Evolutionary conservation across 1,140 invertebrate genomes (phyloP), one percentile per base, ranked within the genome.

Genomic region (Lithobius niger): DNA sequence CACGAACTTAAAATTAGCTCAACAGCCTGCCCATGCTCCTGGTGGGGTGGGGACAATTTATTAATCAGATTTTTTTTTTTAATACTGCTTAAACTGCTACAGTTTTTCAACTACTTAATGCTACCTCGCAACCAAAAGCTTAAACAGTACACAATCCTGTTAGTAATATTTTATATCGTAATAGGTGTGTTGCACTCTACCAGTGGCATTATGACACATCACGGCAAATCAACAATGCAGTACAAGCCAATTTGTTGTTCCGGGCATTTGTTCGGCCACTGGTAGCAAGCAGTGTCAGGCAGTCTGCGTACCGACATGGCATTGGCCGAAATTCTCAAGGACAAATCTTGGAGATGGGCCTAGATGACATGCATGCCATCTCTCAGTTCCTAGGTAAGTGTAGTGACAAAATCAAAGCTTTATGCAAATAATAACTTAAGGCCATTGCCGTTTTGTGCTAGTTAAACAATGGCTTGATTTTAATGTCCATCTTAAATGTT

Each of bases 371-470:
- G 3, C 3, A 26, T 21, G 36, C 53, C 3, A 4, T 54, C n/a
- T 54, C 53, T 18, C 10, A 22, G 3, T 54, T 54, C 26, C 21
- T 54, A 18, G 53, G 53, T 45, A 10, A 36, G n/a, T n/a, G n/a
- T n/a, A n/a, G n/a, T n/a, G n/a, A n/a, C n/a, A n/a, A n/a, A n/a
- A n/a, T n/a, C n/a, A n/a, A n/a, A n/a, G n/a, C n/a, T n/a, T n/a
- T n/a, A n/a, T n/a, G n/a, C n/a, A n/a, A n/a, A n/a, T n/a, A n/a
- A n/a, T n/a, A n/a, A n/a, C n/a, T n/a, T n/a, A n/a, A n/a, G n/a
- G n/a, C n/a, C n/a, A n/a, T n/a, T n/a, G n/a, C n/a, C n/a, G n/a
- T n/a, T n/a, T n/a, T n/a, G n/a, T n/a, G n/a, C n/a, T n/a, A n/a
- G n/a, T n/a, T n/a, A n/a, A n/a, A n/a, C n/a, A n/a, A n/a, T n/a